These are phyloP conservation scores for Antheraea mylitta DNA, from an alignment of 1,140 invertebrate species.

Conservation along the genomic window DNA sequence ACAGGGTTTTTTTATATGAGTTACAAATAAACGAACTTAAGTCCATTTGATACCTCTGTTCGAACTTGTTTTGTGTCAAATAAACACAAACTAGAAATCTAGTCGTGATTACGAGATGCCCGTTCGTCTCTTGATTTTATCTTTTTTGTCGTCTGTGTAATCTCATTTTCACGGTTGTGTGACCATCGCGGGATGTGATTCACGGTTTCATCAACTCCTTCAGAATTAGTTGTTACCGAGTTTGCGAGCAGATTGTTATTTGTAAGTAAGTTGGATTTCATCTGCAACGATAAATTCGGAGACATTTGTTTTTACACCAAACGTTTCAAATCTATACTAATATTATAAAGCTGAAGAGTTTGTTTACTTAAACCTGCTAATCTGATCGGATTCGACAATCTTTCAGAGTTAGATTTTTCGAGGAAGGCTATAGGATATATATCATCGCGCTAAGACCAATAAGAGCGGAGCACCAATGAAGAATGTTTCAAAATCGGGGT, in stretches of 20 bases:
- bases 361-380: too few species aligned
- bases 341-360: too few species aligned
- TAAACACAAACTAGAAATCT: neutral
- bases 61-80: neutral
- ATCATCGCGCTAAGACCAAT: too few species aligned
- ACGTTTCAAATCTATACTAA: too few species aligned
- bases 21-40: too few species aligned
- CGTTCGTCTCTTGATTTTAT: conserved; percentile 2
- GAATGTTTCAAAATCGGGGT: too few species aligned
- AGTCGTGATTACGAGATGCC: neutral
- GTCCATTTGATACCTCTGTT: too few species aligned
- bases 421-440: too few species aligned
- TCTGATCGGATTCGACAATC: too few species aligned
- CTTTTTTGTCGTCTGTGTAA: neutral
- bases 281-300: neutral
- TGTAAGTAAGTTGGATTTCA: neutral
- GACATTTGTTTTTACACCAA: neutral
- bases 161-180: neutral
- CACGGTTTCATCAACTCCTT: neutral
- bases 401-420: too few species aligned
- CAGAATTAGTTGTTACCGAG: neutral
- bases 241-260: neutral
- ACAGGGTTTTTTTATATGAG: too few species aligned
- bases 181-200: neutral
- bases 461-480: too few species aligned